Evolutionary conservation across 2,797 vertebrate genomes (phyloP).

Genomic region (Phoxinus dragarum): DNA sequence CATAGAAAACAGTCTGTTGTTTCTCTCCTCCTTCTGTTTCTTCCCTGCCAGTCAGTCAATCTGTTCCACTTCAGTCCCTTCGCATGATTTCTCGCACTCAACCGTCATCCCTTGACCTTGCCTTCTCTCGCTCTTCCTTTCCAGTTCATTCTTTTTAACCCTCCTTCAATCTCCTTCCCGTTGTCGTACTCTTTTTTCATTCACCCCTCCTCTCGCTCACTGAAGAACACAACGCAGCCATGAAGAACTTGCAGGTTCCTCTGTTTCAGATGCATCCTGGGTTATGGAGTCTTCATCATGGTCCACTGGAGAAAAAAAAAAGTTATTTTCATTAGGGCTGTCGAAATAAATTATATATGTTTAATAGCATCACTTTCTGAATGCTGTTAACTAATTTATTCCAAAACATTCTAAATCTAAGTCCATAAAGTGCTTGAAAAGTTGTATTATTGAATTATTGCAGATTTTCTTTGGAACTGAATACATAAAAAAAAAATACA

Average conservation of each 20-base stretch:
- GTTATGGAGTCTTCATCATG: conserved; percentile 58
- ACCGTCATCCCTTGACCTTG: conserved; percentile 56
- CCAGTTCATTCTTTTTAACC: conserved; percentile 64
- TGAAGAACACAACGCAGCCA: conserved; percentile 80
- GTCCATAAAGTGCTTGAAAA: not conserved
- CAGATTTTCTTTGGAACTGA: not conserved
- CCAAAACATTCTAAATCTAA: not conserved
- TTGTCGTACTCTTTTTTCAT: conserved; percentile 52
- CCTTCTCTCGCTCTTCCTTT: conserved; percentile 64
- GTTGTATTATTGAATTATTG: not conserved
- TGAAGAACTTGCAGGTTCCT: conserved; percentile 63
- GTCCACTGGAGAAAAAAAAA: conserved; percentile 19
- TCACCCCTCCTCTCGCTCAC: conserved; percentile 62
- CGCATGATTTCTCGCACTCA: conserved; percentile 52
- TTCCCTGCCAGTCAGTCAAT: conserved; percentile 60
- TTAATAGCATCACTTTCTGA: not conserved
- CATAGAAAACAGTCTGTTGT: conserved; percentile 73
- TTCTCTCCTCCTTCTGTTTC: conserved; percentile 59
- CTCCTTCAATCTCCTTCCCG: conserved; percentile 63
- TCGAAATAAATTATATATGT: not conserved
- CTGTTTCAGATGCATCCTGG: conserved; percentile 52
- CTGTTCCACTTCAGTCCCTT: conserved; percentile 64
- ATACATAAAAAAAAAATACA: not conserved
- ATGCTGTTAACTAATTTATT: not conserved
- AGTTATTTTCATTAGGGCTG: not conserved